Evolutionary conservation across 2,113 vertebrate genomes (phyloP).

Genomic region (Gallinago undulata): DNA sequence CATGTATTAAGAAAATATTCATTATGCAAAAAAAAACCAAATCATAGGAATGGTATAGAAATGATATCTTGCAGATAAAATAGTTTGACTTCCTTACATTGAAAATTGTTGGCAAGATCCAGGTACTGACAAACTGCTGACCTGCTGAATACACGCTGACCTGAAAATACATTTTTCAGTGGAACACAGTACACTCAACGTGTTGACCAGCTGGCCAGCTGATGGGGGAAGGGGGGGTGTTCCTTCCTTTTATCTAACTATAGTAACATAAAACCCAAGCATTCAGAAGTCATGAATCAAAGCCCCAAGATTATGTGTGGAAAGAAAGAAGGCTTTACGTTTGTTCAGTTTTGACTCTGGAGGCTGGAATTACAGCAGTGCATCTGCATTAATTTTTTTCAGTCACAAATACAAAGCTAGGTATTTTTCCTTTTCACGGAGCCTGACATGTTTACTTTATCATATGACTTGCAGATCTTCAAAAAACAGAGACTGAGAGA

Average conservation of each 20-base stretch:
- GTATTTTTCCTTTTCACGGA: not conserved
- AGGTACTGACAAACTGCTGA: not conserved
- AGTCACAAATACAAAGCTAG: not conserved
- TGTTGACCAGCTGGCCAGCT: not conserved
- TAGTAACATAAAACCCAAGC: not conserved
- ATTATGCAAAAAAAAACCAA: not conserved
- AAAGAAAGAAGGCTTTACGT: not conserved
- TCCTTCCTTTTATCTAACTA: not conserved
- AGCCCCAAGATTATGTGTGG: not conserved
- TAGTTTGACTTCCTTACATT: not conserved
- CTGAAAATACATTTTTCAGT: not conserved
- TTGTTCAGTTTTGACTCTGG: not conserved
- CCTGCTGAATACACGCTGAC: not conserved
- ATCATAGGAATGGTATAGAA: not conserved
- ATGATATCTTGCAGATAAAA: not conserved
- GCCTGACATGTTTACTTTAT: not conserved
- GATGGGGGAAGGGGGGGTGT: not conserved
- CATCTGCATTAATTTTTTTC: not conserved
- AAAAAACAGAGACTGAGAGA: not conserved
- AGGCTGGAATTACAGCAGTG: not conserved
- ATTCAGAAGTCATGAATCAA: not conserved
- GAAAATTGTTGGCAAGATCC: not conserved
- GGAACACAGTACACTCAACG: not conserved
- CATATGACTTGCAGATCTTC: not conserved
- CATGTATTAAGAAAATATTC: not conserved